Conservation (phyloP, 2,797 vertebrate genomes). For the Myiotriccus ornatus region DNA sequence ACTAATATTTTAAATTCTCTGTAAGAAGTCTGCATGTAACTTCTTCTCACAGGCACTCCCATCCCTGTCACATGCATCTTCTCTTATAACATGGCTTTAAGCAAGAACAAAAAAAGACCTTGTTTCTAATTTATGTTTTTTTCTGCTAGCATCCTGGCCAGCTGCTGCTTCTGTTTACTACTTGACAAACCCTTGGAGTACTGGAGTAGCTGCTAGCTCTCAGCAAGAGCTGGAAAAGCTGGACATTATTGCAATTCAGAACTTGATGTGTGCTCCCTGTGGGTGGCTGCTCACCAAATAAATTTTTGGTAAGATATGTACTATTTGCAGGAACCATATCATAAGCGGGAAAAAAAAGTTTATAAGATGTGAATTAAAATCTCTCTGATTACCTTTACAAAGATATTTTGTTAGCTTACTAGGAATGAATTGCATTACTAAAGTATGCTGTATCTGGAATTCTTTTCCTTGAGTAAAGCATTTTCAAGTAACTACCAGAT, state of each 20-base stretch:
- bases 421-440: not conserved
- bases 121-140: conserved; percentile 60
- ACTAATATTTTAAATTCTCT: conserved; percentile 65
- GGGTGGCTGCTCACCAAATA: not conserved
- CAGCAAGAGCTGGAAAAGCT: conserved; percentile 34
- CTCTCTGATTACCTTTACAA: not conserved
- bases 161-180: conserved; percentile 46
- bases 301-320: not conserved
- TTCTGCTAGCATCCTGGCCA: conserved; percentile 20
- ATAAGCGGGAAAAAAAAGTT: not conserved
- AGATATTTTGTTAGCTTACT: not conserved
- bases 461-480: not conserved
- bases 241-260: conserved; percentile 16
- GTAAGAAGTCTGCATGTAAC: conserved; percentile 31
- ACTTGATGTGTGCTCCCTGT: conserved; percentile 21
- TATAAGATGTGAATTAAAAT: not conserved
- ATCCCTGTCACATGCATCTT: conserved; percentile 52
- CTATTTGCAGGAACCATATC: not conserved
- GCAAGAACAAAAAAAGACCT: conserved; percentile 30
- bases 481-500: not conserved
- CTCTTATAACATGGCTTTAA: conserved; percentile 43
- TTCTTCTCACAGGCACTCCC: conserved; percentile 27
- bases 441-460: not conserved
- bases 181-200: conserved; percentile 33
- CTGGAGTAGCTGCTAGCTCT: conserved; percentile 31